Evolutionary conservation across 2,113 vertebrate species (phyloP).

Genomic region (Tragelaphus scriptus): DNA sequence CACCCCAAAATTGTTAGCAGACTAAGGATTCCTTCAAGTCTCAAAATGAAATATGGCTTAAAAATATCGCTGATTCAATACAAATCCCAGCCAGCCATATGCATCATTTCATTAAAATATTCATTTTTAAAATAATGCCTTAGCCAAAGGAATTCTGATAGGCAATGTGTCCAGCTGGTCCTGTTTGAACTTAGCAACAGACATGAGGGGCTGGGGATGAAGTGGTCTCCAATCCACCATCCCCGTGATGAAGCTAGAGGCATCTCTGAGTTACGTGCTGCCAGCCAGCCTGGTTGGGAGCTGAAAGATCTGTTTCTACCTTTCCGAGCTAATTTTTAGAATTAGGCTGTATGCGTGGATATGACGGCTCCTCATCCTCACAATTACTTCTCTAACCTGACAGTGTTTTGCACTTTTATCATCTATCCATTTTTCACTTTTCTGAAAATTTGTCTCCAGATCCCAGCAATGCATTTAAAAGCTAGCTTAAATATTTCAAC

Average conservation of each 20-base stretch:
- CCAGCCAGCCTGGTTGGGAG: background rate
- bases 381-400: background rate
- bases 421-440: background rate
- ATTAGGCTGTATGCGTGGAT: background rate
- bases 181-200: background rate
- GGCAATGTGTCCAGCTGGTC: background rate
- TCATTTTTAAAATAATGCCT: background rate
- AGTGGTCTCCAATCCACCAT: fast-evolving
- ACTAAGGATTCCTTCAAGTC: background rate
- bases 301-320: background rate
- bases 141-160: background rate
- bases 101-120: background rate
- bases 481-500: background rate
- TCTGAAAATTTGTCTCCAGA: background rate
- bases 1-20: background rate
- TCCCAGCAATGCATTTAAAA: background rate
- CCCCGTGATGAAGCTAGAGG: background rate
- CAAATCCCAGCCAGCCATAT: background rate
- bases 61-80: background rate
- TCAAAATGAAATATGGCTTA: background rate
- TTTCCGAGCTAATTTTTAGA: background rate
- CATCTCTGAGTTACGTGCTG: background rate
- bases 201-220: background rate
- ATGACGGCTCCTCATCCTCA: constrained; percentile 4
- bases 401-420: background rate